phyloP scores from a whole-genome alignment of 1,140 invertebrate species.

The Asbolus verrucosus region DNA sequence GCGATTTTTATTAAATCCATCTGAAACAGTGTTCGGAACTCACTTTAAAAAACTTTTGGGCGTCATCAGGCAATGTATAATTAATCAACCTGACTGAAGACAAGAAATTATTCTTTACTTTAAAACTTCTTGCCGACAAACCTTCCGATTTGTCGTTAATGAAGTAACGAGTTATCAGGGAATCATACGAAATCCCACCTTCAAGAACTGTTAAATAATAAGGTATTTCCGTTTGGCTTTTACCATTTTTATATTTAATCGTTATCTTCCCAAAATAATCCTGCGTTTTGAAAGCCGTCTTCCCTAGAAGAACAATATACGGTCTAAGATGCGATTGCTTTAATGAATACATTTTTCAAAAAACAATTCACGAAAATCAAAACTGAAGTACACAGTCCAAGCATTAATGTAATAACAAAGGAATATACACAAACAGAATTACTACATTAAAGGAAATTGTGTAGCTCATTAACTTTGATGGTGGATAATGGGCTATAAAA shows the following conservation, averaged over 20 bases:
- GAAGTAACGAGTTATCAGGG: conserved; percentile 69
- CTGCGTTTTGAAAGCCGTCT: conserved; percentile 68
- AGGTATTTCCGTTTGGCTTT: conserved; percentile 71
- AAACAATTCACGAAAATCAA: too few relatives aligned
- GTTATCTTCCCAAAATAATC: conserved; percentile 76
- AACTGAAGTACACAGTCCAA: too few relatives aligned
- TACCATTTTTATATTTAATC: conserved; percentile 75
- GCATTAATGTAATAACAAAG: too few relatives aligned
- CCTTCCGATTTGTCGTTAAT: conserved; percentile 66
- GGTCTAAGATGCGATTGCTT: too few relatives aligned
- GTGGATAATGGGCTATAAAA: too few relatives aligned
- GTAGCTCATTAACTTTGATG: too few relatives aligned
- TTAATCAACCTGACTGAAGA: conserved; percentile 78
- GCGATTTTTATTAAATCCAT: too few relatives aligned
- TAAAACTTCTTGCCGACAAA: conserved; percentile 68
- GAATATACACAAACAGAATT: too few relatives aligned
- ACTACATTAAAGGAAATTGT: too few relatives aligned
- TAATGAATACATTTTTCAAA: too few relatives aligned
- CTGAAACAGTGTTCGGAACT: too few relatives aligned
- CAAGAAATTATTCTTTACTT: conserved; percentile 78
- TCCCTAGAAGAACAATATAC: conserved; percentile 69
- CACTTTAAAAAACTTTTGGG: conserved; percentile 72
- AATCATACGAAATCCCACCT: conserved; percentile 70
- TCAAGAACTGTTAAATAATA: conserved; percentile 70
- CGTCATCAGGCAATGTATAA: conserved; percentile 73